These are phyloP conservation scores for Rhombomys opimus DNA, from an alignment of 2,113 vertebrate species.

Conservation along the genomic window DNA sequence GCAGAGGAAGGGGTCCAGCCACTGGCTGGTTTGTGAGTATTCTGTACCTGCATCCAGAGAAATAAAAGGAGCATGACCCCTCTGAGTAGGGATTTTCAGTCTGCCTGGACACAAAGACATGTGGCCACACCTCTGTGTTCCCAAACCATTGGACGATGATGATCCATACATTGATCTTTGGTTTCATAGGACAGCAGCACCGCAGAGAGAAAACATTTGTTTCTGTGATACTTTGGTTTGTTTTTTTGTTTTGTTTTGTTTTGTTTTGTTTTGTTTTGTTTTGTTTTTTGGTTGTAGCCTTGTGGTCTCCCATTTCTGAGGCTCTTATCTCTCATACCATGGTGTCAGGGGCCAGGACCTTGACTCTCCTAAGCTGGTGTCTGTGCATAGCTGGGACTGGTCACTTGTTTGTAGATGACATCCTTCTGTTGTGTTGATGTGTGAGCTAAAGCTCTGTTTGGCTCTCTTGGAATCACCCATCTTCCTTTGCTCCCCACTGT, in stretches of 20 bases:
- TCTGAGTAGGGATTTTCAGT: accelerated
- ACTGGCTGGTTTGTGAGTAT: background rate
- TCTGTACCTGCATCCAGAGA: background rate
- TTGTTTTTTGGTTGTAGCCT: background rate
- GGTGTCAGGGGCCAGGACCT: background rate
- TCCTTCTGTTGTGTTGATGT: background rate
- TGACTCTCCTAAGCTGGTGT: background rate
- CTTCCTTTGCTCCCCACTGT: background rate
- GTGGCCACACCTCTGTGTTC: accelerated
- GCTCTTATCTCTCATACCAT: background rate
- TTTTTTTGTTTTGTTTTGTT: too few relatives aligned
- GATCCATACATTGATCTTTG: background rate
- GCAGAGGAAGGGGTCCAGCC: background rate
- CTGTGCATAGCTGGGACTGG: background rate
- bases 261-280: too few relatives aligned
- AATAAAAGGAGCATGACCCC: too few relatives aligned
- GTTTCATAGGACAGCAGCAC: background rate
- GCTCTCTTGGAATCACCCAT: too few relatives aligned
- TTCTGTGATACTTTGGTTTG: background rate
- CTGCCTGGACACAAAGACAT: background rate
- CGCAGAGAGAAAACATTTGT: background rate
- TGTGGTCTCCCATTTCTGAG: accelerated
- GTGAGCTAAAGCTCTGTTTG: background rate
- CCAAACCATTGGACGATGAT: accelerated
- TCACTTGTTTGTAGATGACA: accelerated